Evolutionary conservation across 2,113 vertebrate genomes (phyloP).

Genomic region (Podarcis cretensis): DNA sequence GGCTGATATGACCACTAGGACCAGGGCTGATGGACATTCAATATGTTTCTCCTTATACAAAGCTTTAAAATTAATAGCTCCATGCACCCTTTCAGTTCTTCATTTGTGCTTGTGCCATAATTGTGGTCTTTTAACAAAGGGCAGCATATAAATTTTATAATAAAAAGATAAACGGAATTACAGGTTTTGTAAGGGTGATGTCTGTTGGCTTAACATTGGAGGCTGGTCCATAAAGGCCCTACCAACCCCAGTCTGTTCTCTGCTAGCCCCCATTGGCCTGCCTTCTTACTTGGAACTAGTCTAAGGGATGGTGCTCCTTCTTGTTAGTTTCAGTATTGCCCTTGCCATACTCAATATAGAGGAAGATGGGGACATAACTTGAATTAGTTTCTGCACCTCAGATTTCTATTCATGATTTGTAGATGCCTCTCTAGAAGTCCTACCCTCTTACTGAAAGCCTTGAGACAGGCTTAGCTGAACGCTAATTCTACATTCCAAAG

Average conservation of each 20-base stretch:
- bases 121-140: not conserved
- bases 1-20: not conserved
- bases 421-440: not conserved
- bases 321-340: too few relatives aligned
- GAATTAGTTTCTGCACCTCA: not conserved
- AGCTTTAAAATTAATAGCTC: not conserved
- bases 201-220: not conserved
- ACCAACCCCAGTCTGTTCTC: too few relatives aligned
- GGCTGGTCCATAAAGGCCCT: too few relatives aligned
- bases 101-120: not conserved
- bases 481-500: not conserved
- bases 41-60: not conserved
- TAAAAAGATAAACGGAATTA: too few relatives aligned
- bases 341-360: too few relatives aligned
- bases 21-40: not conserved
- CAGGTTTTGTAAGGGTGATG: not conserved
- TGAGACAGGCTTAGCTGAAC: not conserved
- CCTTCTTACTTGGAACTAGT: too few relatives aligned
- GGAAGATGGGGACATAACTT: too few relatives aligned
- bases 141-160: too few relatives aligned
- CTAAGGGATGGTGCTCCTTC: too few relatives aligned
- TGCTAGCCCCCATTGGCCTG: too few relatives aligned
- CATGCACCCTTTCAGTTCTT: not conserved
- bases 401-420: not conserved
- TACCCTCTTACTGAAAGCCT: not conserved